Evolutionary conservation across 2,113 vertebrate genomes (phyloP).

Genomic region (Parus major): DNA sequence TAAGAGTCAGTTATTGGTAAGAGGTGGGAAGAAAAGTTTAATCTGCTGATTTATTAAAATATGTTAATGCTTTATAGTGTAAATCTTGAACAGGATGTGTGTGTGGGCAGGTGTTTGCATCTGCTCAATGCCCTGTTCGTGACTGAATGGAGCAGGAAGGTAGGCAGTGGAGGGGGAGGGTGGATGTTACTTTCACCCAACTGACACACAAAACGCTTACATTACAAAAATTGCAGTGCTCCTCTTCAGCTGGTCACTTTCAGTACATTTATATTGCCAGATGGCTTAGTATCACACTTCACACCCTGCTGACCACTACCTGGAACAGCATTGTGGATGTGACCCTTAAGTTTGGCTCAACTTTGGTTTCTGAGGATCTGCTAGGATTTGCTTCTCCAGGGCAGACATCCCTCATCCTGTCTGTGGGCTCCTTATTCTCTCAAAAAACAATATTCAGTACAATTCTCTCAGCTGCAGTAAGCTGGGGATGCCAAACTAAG

Average conservation of each 20-base stretch:
- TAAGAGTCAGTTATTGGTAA: not conserved
- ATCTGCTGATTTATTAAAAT: slow-evolving; percentile 27
- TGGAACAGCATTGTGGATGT: not conserved
- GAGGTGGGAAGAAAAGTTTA: not conserved
- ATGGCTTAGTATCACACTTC: not conserved
- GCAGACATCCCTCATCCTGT: not conserved
- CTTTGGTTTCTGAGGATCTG: not conserved
- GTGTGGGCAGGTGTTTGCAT: slow-evolving; percentile 38
- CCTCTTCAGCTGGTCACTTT: not conserved
- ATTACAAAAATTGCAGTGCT: not conserved
- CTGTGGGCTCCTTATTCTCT: not conserved
- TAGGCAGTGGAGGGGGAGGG: not conserved
- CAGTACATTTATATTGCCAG: not conserved
- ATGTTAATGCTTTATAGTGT: not conserved
- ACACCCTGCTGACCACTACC: not conserved
- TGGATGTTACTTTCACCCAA: not conserved
- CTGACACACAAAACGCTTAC: not conserved
- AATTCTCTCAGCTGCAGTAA: not conserved
- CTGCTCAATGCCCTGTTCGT: not conserved
- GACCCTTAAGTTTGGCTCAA: not conserved
- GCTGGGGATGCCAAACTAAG: not conserved
- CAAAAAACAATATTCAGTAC: not conserved
- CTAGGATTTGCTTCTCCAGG: not conserved
- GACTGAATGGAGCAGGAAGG: not conserved
- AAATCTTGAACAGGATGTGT: slow-evolving; percentile 33